These are phyloP conservation scores for Pygoscelis antarcticus DNA, from an alignment of 2,113 vertebrate species.

Conservation along the genomic window DNA sequence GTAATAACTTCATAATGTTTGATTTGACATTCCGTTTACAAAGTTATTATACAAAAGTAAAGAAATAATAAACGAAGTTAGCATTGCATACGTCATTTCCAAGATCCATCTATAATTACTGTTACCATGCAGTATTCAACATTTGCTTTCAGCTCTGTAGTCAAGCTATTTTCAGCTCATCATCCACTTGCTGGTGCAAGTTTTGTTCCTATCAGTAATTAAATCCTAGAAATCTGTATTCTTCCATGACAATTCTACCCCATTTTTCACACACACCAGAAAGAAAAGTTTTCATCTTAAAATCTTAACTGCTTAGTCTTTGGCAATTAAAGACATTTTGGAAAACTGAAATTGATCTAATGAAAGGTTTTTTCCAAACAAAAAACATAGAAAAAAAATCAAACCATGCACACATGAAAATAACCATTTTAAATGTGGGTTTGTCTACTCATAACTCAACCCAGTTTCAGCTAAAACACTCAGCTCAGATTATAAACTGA, in stretches of 20 bases:
- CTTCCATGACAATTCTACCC: background rate
- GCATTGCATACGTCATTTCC: conserved; percentile 29
- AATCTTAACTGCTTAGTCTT: background rate
- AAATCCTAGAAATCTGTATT: background rate
- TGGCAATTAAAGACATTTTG: background rate
- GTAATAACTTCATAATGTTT: conserved; percentile 53
- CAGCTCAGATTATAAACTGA: background rate
- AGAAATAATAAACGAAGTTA: conserved; percentile 44
- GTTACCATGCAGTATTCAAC: conserved; percentile 41
- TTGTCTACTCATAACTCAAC: conserved; percentile 2
- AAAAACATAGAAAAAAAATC: background rate
- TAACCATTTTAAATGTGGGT: background rate
- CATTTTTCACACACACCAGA: background rate
- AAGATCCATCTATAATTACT: conserved; percentile 41
- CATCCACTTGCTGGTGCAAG: conserved; percentile 33
- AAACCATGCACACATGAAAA: background rate
- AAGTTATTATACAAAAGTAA: conserved; percentile 37
- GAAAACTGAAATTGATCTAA: background rate
- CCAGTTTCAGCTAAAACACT: background rate
- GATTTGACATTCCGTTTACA: conserved; percentile 48
- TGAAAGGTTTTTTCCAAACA: background rate
- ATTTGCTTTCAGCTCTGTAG: conserved; percentile 34
- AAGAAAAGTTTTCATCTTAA: background rate
- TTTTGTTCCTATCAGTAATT: conserved; percentile 24
- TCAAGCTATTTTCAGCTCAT: conserved; percentile 58